phyloP scores from a whole-genome alignment of 2,888 invertebrate genomes.

The Phyto melanocephala region DNA sequence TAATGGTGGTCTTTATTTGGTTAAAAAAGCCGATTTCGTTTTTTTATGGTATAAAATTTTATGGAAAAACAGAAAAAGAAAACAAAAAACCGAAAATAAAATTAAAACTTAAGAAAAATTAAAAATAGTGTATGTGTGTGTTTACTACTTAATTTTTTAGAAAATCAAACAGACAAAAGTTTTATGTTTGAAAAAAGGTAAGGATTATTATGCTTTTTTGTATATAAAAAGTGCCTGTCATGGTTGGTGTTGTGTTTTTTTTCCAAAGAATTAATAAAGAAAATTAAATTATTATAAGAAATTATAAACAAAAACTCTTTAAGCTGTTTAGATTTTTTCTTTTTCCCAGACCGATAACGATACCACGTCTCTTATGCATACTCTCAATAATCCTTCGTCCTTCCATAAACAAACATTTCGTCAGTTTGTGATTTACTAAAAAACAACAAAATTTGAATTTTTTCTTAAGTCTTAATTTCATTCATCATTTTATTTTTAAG shows the following conservation, averaged over 20 bases:
- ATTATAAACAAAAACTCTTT: slow-evolving; percentile 48
- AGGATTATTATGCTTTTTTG: slow-evolving; percentile 70
- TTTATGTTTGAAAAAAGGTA: slow-evolving; percentile 67
- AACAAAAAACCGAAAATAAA: slow-evolving; percentile 68
- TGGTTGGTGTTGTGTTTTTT: slow-evolving; percentile 30
- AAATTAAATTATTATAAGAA: slow-evolving; percentile 51
- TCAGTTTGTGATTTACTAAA: slow-evolving; percentile 12
- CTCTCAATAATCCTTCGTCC: slow-evolving; percentile 75
- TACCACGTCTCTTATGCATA: slow-evolving; percentile 64
- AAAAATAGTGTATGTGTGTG: too few species aligned
- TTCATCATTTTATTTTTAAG: slow-evolving; percentile 16
- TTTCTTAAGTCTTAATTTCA: slow-evolving; percentile 65
- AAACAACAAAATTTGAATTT: slow-evolving; percentile 27
- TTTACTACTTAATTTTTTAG: background rate
- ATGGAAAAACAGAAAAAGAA: slow-evolving; percentile 67
- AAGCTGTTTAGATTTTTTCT: slow-evolving; percentile 79
- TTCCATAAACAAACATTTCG: slow-evolving; percentile 64
- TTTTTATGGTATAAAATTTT: slow-evolving; percentile 50
- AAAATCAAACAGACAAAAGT: slow-evolving; percentile 22
- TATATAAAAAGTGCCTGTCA: slow-evolving; percentile 43
- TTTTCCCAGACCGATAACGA: slow-evolving; percentile 79
- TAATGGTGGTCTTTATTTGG: slow-evolving; percentile 69
- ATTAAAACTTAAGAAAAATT: slow-evolving; percentile 74
- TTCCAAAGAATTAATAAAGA: slow-evolving; percentile 40
- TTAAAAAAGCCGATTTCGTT: background rate